Base-by-base conservation (phyloP, 2,113 vertebrate species). In the Eulemur macaco region DNA sequence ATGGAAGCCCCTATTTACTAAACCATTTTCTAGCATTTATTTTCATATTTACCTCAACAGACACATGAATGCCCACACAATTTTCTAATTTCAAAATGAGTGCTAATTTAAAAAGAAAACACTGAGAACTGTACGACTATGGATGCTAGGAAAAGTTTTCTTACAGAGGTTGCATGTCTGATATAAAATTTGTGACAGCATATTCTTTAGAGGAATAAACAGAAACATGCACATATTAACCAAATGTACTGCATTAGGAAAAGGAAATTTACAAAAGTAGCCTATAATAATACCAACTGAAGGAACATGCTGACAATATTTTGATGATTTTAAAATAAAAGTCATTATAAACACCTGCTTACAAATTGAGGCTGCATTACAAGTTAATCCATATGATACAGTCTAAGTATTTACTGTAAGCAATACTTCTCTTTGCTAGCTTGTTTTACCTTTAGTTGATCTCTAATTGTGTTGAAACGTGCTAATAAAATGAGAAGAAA, bases 291-390 rank as follows among this genome's bases (percentile, higher is more conserved):
- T 13, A 94, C 3, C 73, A 96, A 34, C 5, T 14, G 14, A 88
- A 74, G 54, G 25, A 94, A 97, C 81, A 96, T 50, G 8, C 29
- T 74, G 58, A 94, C 88, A 92, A 71, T 68, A 88, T 58, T 82
- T 89, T n/a, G 77, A 42, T 20, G 58, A 86, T 89, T 97, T 92
- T 96, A 27, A 95, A 95, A 96, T 42, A 80, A 95, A 95, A 50
- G 42, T 78, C 85, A 81, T 54, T 45, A 86, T 1, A 39, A 97
- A 85, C 1, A 95, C 39, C 25, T 97, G 56, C 66, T 94, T 96
- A 96, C 50, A 84, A 90, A 94, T 0, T 45, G 8, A 69, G 27
- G 17, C 34, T n/a, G 14, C 37, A 73, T 93, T 95, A 97, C 20
- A 58, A 93, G 60, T 31, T 84, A 97, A 97, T 69, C 71, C 66